Conservation (phyloP, 2,888 invertebrate genomes). For the Heliconius cydno region DNA sequence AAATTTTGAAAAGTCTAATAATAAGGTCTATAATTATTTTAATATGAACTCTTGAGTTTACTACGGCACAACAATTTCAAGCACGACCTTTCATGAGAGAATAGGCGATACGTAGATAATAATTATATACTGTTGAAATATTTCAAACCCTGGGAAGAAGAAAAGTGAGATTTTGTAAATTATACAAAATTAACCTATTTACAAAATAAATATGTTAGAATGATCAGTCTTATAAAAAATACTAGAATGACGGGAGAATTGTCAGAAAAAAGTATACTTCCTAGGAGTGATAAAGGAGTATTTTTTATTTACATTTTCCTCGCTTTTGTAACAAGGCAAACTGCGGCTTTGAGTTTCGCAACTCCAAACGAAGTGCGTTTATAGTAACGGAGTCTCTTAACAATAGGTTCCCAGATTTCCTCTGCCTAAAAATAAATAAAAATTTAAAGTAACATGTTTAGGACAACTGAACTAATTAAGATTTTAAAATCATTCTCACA, state of each 20-base stretch:
- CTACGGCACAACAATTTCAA: constrained; percentile 39
- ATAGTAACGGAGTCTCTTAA: too few species aligned
- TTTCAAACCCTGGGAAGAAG: constrained; percentile 37
- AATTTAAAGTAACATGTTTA: too few species aligned
- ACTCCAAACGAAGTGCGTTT: too few species aligned
- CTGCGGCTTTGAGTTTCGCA: too few species aligned
- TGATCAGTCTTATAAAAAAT: background rate
- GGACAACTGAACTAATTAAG: background rate
- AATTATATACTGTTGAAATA: constrained; percentile 43
- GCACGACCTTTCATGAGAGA: constrained; percentile 35
- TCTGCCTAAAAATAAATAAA: too few species aligned
- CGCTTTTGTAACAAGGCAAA: too few species aligned
- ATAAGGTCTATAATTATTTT: constrained; percentile 12
- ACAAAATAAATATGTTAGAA: constrained; percentile 23
- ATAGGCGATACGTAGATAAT: constrained; percentile 41
- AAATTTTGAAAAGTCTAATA: constrained; percentile 1
- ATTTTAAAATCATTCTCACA: background rate
- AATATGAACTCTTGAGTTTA: constrained; percentile 28
- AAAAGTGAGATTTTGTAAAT: constrained; percentile 32
- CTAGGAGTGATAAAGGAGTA: too few species aligned
- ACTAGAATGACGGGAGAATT: too few species aligned
- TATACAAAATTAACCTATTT: constrained; percentile 30
- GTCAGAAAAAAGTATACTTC: too few species aligned
- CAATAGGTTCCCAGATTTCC: too few species aligned
- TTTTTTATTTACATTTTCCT: too few species aligned